A percentile compares a stretch with the other conserved stretches of the same genome.
Conservation (phyloP, 2,888 invertebrate genomes). For the Dynastes hyllus region DNA sequence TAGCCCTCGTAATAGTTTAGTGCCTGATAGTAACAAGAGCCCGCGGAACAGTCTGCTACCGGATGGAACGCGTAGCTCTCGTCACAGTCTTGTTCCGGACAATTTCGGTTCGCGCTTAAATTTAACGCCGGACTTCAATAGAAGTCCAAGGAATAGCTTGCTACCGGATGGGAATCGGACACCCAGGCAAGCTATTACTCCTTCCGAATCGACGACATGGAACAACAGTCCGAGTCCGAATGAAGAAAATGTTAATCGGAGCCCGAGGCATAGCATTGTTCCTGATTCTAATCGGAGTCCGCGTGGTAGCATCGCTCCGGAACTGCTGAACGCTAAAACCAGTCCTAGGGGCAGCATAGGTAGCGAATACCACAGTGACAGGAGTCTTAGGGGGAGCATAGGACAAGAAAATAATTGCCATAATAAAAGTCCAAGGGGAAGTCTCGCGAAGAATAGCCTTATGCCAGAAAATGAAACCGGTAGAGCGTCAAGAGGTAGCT, state of each 20-base stretch:
- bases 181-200: conserved; percentile 77
- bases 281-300: conserved; percentile 74
- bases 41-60: conserved; percentile 77
- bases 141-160: conserved; percentile 74
- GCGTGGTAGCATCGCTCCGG: conserved; percentile 72
- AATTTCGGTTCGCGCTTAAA: conserved; percentile 69
- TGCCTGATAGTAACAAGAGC: conserved; percentile 61
- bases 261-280: conserved; percentile 77
- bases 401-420: conserved; percentile 73
- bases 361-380: conserved; percentile 60
- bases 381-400: conserved; percentile 72
- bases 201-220: conserved; percentile 76
- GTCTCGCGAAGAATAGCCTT: conserved; percentile 75
- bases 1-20: conserved; percentile 74
- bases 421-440: conserved; percentile 77
- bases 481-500: conserved; percentile 75
- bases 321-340: conserved; percentile 73
- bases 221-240: conserved; percentile 69
- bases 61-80: conserved; percentile 73
- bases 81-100: conserved; percentile 79
- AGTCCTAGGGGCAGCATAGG: conserved; percentile 77
- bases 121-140: conserved; percentile 67
- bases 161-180: conserved; percentile 69
- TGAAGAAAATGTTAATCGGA: conserved; percentile 71
- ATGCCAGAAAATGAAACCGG: conserved; percentile 70